Conservation (phyloP, 2,113 vertebrate species). For the Misgurnus mizolepis region DNA sequence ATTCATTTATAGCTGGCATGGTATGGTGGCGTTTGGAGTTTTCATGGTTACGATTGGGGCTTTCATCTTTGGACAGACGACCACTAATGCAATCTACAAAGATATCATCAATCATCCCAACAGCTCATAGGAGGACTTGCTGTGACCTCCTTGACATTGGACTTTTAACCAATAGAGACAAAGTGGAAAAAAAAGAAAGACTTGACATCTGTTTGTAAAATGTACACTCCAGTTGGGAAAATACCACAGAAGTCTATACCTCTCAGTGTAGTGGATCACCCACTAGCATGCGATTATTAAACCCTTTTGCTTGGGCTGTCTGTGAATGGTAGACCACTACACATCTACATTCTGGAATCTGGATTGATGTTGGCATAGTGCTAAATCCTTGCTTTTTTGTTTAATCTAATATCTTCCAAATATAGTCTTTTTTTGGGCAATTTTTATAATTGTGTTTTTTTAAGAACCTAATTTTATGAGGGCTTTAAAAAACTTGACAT, state of each 20-base stretch:
- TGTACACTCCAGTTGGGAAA: background rate
- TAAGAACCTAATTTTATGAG: conserved; percentile 9
- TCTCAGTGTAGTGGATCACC: conserved; percentile 28
- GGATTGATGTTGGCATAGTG: background rate
- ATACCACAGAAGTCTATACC: conserved; percentile 9
- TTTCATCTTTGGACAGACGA: conserved; percentile 89
- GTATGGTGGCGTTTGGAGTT: conserved; percentile 78
- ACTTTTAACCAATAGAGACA: background rate
- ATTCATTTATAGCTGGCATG: conserved; percentile 84
- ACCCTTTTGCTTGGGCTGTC: background rate
- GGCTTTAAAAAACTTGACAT: conserved; percentile 19
- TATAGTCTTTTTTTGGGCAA: conserved; percentile 9
- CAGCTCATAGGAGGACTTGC: background rate
- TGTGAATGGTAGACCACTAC: background rate
- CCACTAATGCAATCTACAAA: conserved; percentile 78
- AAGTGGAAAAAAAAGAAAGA: background rate
- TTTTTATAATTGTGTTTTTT: background rate
- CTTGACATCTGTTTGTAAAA: background rate
- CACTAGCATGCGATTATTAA: conserved; percentile 17
- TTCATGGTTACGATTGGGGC: conserved; percentile 82
- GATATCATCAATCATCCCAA: conserved; percentile 50
- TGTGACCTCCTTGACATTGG: background rate
- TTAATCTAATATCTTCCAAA: conserved; percentile 14
- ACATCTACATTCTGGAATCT: background rate
- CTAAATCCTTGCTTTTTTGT: background rate